Base-by-base conservation (phyloP, 2,888 invertebrate genomes). In the Ferrisia virgata region DNA sequence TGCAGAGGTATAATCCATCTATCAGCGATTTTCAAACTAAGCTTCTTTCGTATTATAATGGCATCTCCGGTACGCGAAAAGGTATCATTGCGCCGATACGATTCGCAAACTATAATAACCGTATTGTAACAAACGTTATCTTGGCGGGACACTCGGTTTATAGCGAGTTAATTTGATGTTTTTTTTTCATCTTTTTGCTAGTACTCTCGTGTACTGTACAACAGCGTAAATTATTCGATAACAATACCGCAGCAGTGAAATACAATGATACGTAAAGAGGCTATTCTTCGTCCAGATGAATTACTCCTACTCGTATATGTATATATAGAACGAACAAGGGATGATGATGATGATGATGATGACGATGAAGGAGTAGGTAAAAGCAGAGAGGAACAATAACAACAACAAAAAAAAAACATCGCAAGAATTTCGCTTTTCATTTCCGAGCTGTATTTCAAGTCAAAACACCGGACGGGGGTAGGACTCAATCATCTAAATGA, bases 1-100 rank as follows among this genome's bases (percentile, higher is more conserved):
- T n/a, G n/a, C n/a, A n/a, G n/a, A n/a, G 40, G 25, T 33, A 72
- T 83, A 83, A 83, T 83, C 83, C 83, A 72, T 83, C 76, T 83
- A 83, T 83, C 83, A 43, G 83, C 83, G 25, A 83, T 83, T 83
- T 83, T 83, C 83, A 72, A 83, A 76, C 72, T 83, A 83, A 83
- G 83, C 83, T 76, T 43, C 72, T 83, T 72, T 83, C 47, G 76
- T 47, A 39, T 83, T 72, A 82, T 82, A 39, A 80, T 80, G 58
- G 72, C 72, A 33, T 76, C 53, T 53, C 53, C 53, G 53, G 53
- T 53, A 36, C 5, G 22, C 36, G 36, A 76, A 36, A 36, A 76
- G 33, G 72, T 36, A 76, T 36, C 28, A 28, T 76, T 28, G 18
- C n/a, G n/a, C 5, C 36, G 72, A 36, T 36, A 36, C 72, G n/a